These are phyloP conservation scores for Aplysina aerophoba DNA, from an alignment of 37 sponge, comb jelly and placozoan genomes.

Conservation along the genomic window DNA sequence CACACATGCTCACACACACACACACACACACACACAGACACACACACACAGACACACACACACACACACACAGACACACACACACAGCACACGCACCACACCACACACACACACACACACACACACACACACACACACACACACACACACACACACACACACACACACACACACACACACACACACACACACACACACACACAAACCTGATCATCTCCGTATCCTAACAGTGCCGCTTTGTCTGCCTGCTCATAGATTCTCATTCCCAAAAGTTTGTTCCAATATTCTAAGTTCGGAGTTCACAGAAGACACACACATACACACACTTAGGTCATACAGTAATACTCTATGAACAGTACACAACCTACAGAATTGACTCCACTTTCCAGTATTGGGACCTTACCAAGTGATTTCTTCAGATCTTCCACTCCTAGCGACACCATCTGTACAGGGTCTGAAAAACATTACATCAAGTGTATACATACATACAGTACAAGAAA, in stretches of 20 bases:
- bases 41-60: conserved; percentile 1
- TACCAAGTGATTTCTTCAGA: conserved; percentile 49
- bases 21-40: background rate
- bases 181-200: background rate
- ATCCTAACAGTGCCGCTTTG: conserved; percentile 40
- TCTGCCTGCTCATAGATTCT: conserved; percentile 24
- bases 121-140: conserved; percentile 28
- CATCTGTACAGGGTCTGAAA: conserved; percentile 57
- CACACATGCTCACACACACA: too few species aligned
- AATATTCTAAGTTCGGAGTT: conserved; percentile 32
- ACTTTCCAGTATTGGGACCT: too few species aligned
- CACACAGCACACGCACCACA: background rate
- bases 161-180: background rate
- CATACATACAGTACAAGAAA: too few species aligned
- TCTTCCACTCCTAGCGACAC: conserved; percentile 59
- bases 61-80: background rate
- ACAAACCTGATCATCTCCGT: conserved; percentile 64
- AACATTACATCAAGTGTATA: background rate
- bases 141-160: conserved; percentile 20
- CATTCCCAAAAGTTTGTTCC: conserved; percentile 66
- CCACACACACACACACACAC: conserved; percentile 28
- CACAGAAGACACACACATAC: background rate
- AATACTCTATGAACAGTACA: background rate
- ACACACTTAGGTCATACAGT: background rate
- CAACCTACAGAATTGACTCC: too few species aligned